A percentile compares a stretch with the other conserved stretches of the same genome.
phyloP scores from a whole-genome alignment of 2,797 vertebrate species.

The Chaunax sp. region DNA sequence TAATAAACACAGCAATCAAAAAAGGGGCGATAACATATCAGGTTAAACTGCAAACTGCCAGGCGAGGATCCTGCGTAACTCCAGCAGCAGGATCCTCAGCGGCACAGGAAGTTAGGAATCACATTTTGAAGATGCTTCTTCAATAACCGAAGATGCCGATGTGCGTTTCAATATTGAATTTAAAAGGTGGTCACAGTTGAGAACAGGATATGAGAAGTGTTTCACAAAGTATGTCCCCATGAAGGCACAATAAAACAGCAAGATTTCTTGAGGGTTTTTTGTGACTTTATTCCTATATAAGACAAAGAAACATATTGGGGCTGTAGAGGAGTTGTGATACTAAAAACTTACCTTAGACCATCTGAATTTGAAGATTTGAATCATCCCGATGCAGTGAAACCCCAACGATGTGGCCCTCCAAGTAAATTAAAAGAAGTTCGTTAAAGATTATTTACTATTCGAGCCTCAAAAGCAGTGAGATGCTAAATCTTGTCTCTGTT shows the following conservation, averaged over 20 bases:
- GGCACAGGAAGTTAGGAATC: not conserved
- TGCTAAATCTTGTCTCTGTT: constrained; percentile 53
- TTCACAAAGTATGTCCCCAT: not conserved
- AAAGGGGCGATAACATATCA: not conserved
- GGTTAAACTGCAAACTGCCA: not conserved
- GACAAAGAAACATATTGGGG: too few species aligned
- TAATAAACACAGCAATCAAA: not conserved
- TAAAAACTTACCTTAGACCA: not conserved
- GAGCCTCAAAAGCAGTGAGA: constrained; percentile 24
- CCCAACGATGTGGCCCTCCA: not conserved
- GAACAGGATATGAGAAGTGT: not conserved
- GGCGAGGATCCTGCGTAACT: too few species aligned
- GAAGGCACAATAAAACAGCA: too few species aligned
- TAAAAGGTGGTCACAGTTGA: not conserved
- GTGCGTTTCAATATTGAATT: too few species aligned
- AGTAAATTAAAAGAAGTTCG: constrained; percentile 41
- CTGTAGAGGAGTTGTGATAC: too few species aligned
- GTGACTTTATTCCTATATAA: too few species aligned
- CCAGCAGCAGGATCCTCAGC: not conserved
- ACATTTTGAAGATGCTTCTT: not conserved
- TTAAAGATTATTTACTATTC: constrained; percentile 45
- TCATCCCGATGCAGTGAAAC: not conserved
- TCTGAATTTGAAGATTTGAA: not conserved
- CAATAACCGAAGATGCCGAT: too few species aligned
- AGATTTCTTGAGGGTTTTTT: too few species aligned